Percentiles rank a stretch among this genome's conserved stretches.
Evolutionary conservation across 2,113 vertebrate species (phyloP).

Genomic region (Gracilinanus agilis): DNA sequence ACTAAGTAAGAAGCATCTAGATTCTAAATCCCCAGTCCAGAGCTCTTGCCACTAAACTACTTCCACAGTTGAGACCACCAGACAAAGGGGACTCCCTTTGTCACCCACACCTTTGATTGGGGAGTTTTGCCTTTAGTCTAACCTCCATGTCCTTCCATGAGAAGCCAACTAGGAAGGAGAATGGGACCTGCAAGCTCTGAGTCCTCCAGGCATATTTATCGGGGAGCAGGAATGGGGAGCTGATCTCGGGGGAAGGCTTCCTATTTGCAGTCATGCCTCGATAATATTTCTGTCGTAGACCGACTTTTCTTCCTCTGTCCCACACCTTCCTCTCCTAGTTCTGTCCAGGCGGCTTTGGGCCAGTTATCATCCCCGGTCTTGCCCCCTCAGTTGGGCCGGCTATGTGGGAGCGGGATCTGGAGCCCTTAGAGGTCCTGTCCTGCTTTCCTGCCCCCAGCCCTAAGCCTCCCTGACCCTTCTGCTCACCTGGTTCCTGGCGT

Average conservation of each 20-base stretch:
- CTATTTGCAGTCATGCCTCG: too few relatives aligned
- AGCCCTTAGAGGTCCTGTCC: rapidly evolving
- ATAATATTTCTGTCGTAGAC: not conserved
- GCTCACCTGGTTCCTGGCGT: slow-evolving; percentile 83
- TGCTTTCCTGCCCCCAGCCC: not conserved
- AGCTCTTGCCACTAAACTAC: not conserved
- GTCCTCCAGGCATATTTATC: not conserved
- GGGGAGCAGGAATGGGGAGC: not conserved
- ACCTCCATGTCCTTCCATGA: not conserved
- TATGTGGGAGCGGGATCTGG: not conserved
- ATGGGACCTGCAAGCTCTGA: not conserved
- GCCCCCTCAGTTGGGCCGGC: not conserved
- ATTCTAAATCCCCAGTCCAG: not conserved
- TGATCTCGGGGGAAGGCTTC: not conserved
- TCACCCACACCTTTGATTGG: not conserved
- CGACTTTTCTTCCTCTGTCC: not conserved
- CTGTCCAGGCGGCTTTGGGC: not conserved
- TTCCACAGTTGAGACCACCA: not conserved
- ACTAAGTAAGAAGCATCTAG: not conserved
- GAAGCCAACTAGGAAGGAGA: not conserved
- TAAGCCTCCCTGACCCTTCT: not conserved
- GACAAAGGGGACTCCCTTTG: not conserved
- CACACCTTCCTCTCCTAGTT: not conserved
- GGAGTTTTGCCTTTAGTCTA: not conserved
- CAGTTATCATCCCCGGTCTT: not conserved